These are phyloP conservation scores for Epinotia demarniana DNA, from an alignment of 2,888 invertebrate species.

Conservation along the genomic window DNA sequence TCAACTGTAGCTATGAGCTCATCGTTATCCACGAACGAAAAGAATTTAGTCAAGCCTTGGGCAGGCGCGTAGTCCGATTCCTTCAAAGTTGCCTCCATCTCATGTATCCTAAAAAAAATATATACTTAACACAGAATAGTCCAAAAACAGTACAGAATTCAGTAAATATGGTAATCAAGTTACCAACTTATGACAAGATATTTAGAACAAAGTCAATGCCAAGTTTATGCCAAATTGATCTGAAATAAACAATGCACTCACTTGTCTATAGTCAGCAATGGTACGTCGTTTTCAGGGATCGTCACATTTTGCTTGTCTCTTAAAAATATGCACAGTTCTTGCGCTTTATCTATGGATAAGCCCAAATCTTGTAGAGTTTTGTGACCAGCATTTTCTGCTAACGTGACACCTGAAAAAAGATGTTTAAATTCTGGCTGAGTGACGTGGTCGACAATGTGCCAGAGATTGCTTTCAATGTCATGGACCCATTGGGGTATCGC, in stretches of 20 bases:
- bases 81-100: constrained; percentile 49
- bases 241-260: constrained; percentile 46
- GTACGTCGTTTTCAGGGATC: constrained; percentile 46
- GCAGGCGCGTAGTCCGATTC: constrained; percentile 43
- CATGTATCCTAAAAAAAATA: constrained; percentile 48
- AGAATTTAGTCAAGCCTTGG: constrained; percentile 55
- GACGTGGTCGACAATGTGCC: neutral
- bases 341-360: constrained; percentile 45
- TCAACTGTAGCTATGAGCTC: constrained; percentile 57
- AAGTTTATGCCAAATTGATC: too few relatives aligned
- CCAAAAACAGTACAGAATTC: too few relatives aligned
- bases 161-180: too few relatives aligned
- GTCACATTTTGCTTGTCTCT: constrained; percentile 47
- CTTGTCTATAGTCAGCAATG: constrained; percentile 49
- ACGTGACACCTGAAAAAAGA: constrained; percentile 33
- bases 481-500: too few relatives aligned
- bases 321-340: constrained; percentile 46
- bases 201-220: too few relatives aligned
- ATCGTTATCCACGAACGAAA: constrained; percentile 56
- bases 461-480: too few relatives aligned
- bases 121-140: too few relatives aligned
- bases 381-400: constrained; percentile 12
- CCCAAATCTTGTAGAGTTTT: constrained; percentile 49
- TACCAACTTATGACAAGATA: too few relatives aligned
- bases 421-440: neutral